Base-by-base conservation (phyloP, 2,888 invertebrate genomes). In the Agrilus biguttatus region DNA sequence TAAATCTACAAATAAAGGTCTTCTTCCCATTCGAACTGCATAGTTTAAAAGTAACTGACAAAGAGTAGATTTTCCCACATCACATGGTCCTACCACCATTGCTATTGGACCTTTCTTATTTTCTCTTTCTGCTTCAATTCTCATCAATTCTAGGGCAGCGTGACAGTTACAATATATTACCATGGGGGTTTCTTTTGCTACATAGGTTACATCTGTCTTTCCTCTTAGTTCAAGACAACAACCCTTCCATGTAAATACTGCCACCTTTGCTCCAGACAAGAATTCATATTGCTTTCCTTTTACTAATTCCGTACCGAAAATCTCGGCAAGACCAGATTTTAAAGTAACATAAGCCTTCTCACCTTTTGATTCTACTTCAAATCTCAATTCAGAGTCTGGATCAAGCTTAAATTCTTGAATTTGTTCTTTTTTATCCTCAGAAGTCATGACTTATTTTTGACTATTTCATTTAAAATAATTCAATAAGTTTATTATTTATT, bases 111-210 rank as follows among this genome's bases (percentile, higher is more conserved):
- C 92, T 49, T 82, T 70, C 3, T 73, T 73, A 48, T 74, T 73
- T 35, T 74, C 74, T 53, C 78, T 78, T 52, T 90, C 91, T 0
- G 93, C 89, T 28, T 80, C 78, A 35, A 78, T 74, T 48, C 97
- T 71, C 67, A 93, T 77, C 54, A 90, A 83, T 61, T 98, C 97
- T 49, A 98, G 69, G 0, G 91, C 93, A 8, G 89, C 90, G 64
- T 98, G 97, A 14, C 90, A 88, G 65, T 98, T 98, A 3, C 95
- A 70, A 63, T 98, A 98, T 50, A 93, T 81, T 52, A 82, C 80
- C 93, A 95, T 96, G 1, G 96, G 96, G 0, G 97, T 97, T 61
- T 96, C 93, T 62, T 90, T 91, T 0, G 96, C 90, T 0, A 92
- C 77, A 62, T 97, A 97, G 50, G 85, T 89, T 21, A 91, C 91